phyloP scores from a whole-genome alignment of 2,888 invertebrate species.

The Epinotia nisella region DNA sequence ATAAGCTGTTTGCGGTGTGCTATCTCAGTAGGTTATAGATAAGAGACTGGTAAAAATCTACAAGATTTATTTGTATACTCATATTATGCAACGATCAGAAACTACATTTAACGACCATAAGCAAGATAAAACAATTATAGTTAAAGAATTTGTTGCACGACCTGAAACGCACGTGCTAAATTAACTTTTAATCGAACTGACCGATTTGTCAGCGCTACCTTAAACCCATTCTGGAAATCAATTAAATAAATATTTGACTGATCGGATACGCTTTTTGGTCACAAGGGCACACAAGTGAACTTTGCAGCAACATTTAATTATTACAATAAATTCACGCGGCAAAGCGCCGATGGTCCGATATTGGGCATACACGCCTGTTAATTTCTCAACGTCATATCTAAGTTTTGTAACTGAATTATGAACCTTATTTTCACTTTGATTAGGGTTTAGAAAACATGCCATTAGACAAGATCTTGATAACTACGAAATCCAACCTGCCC shows the following conservation, averaged over 20 bases:
- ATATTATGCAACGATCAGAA: conserved; percentile 25
- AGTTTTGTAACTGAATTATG: not conserved
- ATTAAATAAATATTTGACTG: conserved; percentile 44
- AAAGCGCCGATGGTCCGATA: conserved; percentile 27
- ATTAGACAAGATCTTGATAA: conserved; percentile 3
- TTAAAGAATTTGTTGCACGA: conserved; percentile 11
- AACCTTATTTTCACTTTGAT: not conserved
- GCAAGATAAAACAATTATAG: conserved; percentile 16
- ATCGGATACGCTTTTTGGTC: conserved; percentile 37
- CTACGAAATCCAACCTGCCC: conserved; percentile 51
- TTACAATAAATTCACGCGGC: conserved; percentile 44
- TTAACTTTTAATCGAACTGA: conserved; percentile 24
- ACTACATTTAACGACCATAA: conserved; percentile 4
- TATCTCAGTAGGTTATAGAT: conserved; percentile 59
- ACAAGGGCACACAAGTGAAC: conserved; percentile 45
- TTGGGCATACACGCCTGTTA: conserved; percentile 16
- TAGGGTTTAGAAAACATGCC: not conserved
- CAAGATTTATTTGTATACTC: conserved; percentile 46
- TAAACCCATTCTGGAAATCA: conserved; percentile 37
- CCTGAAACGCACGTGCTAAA: conserved; percentile 12
- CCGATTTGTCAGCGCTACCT: conserved; percentile 36
- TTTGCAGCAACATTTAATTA: conserved; percentile 41
- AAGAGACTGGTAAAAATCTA: conserved; percentile 50
- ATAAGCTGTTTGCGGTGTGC: conserved; percentile 43
- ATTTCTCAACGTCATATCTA: not conserved